Percentiles rank a stretch among this genome's conserved stretches.
phyloP scores from a whole-genome alignment of 1,140 invertebrate genomes.

The Cataglyphis hispanica region DNA sequence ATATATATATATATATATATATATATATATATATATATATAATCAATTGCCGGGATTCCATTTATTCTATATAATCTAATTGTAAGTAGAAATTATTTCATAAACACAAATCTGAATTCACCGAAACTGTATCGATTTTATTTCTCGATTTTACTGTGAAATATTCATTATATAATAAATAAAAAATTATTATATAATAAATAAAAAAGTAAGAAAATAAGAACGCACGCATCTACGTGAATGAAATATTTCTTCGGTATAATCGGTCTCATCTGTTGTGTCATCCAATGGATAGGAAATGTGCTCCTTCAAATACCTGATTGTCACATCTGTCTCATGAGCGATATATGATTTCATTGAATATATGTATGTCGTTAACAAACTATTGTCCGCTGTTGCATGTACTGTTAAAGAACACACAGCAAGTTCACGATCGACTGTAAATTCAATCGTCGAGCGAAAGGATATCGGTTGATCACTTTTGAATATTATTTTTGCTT shows the following conservation, averaged over 20 bases:
- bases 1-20: too few species aligned
- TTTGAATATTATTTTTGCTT: conserved; percentile 53
- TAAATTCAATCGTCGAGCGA: conserved; percentile 24
- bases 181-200: background rate
- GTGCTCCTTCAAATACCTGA: background rate
- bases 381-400: conserved; percentile 63
- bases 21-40: too few species aligned
- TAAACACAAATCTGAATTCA: background rate
- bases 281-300: background rate
- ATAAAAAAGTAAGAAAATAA: background rate
- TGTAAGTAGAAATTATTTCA: background rate
- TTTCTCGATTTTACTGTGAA: background rate
- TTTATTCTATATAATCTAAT: background rate
- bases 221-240: background rate
- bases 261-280: conserved; percentile 2
- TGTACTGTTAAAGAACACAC: conserved; percentile 38
- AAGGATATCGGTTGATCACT: conserved; percentile 50
- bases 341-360: background rate
- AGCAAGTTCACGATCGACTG: background rate
- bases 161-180: background rate
- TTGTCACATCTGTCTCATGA: background rate
- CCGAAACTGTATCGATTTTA: background rate
- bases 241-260: background rate
- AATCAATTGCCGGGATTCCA: too few species aligned
- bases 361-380: conserved; percentile 62